Evolutionary conservation across 2,888 invertebrate species (phyloP).

Genomic region (Gasteruption jaculator): DNA sequence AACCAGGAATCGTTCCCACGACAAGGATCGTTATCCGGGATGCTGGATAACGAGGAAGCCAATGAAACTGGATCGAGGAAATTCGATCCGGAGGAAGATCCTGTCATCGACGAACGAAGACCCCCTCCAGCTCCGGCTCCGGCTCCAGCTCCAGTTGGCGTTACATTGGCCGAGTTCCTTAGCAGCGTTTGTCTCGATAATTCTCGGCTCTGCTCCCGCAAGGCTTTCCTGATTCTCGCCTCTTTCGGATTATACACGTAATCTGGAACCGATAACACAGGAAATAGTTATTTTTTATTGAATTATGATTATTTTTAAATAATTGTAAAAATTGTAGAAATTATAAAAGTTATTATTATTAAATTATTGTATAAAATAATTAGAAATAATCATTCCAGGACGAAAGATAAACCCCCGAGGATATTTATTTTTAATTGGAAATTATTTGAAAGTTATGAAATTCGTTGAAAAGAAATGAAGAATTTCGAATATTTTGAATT

Average conservation of each 20-base stretch:
- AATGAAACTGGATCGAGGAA: slow-evolving; percentile 17
- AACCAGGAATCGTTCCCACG: no score
- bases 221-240: slow-evolving; percentile 59
- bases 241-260: slow-evolving; percentile 65
- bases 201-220: slow-evolving; percentile 53
- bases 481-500: no score
- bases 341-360: no score
- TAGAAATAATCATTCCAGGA: no score
- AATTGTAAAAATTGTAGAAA: not conserved
- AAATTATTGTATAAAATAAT: no score
- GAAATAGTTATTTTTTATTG: not conserved
- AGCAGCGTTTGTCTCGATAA: slow-evolving; percentile 45
- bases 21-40: slow-evolving; percentile 22
- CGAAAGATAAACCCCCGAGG: no score
- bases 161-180: slow-evolving; percentile 39
- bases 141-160: slow-evolving; percentile 25
- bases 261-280: slow-evolving; percentile 44
- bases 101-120: no score
- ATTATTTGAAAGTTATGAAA: no score
- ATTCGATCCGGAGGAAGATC: no score
- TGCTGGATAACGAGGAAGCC: slow-evolving; percentile 23
- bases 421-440: no score
- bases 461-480: no score
- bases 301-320: not conserved
- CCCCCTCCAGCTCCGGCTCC: slow-evolving; percentile 9